Percentiles rank a stretch among this genome's conserved stretches.
phyloP scores from a whole-genome alignment of 1,140 invertebrate genomes.

The Calliopsis andreniformis region DNA sequence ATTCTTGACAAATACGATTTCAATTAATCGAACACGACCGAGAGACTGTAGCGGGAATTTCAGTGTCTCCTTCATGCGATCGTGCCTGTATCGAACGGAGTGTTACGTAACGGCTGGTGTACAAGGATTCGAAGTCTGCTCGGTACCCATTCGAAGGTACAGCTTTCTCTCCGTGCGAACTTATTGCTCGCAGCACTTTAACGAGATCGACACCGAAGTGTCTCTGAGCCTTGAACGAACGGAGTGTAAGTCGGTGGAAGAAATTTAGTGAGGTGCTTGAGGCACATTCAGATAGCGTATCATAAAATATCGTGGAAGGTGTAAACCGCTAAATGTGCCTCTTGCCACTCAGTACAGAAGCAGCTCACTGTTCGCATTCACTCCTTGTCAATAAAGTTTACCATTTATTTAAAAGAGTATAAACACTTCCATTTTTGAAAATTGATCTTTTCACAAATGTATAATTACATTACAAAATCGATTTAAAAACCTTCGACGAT shows the following conservation, averaged over 20 bases:
- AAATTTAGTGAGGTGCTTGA: too few relatives aligned
- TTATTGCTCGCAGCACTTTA: slow-evolving; percentile 60
- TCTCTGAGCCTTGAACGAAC: slow-evolving; percentile 15
- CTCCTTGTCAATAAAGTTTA: too few relatives aligned
- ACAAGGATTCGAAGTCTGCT: slow-evolving; percentile 58
- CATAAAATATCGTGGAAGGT: too few relatives aligned
- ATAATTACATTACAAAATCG: too few relatives aligned
- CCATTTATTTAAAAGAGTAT: too few relatives aligned
- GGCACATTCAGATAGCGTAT: too few relatives aligned
- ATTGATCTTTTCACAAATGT: too few relatives aligned
- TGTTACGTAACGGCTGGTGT: slow-evolving; percentile 66
- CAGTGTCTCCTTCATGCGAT: slow-evolving; percentile 30
- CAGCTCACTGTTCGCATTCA: too few relatives aligned
- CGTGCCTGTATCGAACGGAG: slow-evolving; percentile 53
- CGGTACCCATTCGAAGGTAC: slow-evolving; percentile 44
- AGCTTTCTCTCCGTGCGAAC: slow-evolving; percentile 69
- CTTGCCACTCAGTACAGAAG: too few relatives aligned
- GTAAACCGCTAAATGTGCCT: too few relatives aligned
- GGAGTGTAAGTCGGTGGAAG: not conserved
- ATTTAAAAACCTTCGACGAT: too few relatives aligned
- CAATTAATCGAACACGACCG: slow-evolving; percentile 27
- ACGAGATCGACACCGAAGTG: slow-evolving; percentile 51
- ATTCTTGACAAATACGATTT: slow-evolving; percentile 22
- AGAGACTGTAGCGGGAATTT: slow-evolving; percentile 8
- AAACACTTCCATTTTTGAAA: too few relatives aligned